Evolutionary conservation across 2,797 vertebrate species (phyloP), one percentile per base, ranked within the genome.

Genomic region (Pangasius macronema): DNA sequence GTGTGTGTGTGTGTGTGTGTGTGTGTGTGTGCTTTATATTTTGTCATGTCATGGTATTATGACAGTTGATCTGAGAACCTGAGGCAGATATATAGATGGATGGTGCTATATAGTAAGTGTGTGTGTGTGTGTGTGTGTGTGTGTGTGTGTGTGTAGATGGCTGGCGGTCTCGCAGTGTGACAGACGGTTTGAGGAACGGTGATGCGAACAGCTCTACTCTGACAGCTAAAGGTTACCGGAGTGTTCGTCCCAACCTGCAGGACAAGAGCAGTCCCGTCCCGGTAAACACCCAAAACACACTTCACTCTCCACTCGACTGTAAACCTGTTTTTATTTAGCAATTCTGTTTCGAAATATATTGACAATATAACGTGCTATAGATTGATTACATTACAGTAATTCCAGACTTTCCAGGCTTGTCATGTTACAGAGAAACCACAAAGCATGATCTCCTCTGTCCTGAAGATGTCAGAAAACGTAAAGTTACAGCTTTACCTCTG

Each of bases 151-250:
- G 7, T 86, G n/a, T 91, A 97, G 97, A 99, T 96, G 97, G 96
- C 90, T 99, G 99, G 98, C 95, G 96, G 90, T 97, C 97, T 88
- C 96, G 93, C 75, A 95, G 95, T 77, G 94, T 83, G 92, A 97
- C 94, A 91, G 96, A 97, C 90, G 96, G 95, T 90, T 95, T 96
- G 83, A 97, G 96, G 95, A 99, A 99, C 30, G 98, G 98, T 93
- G 98, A 99, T 80, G 91, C 95, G 76, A 93, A 94, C 93, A 96
- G 93, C 92, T 98, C 97, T 72, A 97, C 79, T 61, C 57, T 81
- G 55, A 81, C 79, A n/a, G 22, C 98, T 92, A 99, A 99, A 96
- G 98, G 98, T 73, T 99, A 98, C 92, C 96, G 98, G 92, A 99
- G 98, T 0, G 97, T 99, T 92, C 95, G 97, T 88, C 98, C 98